phyloP scores from a whole-genome alignment of 2,113 vertebrate species.

The Corythaeola cristata region DNA sequence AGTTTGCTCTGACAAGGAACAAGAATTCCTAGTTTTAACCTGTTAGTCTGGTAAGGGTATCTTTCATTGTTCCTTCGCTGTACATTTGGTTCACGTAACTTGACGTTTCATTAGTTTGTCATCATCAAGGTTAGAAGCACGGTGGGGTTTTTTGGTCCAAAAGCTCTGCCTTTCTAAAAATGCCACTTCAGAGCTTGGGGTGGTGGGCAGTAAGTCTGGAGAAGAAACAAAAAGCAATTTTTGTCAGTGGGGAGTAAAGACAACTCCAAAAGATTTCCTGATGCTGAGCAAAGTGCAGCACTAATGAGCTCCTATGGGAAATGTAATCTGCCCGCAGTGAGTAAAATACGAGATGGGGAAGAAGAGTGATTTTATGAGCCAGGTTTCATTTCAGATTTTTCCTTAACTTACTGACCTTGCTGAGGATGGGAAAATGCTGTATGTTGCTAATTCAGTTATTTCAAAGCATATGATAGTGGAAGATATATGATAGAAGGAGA shows the following conservation, averaged over 20 bases:
- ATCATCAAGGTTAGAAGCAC: neutral
- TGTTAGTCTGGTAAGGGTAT: neutral
- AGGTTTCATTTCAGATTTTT: neutral
- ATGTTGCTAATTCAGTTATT: neutral
- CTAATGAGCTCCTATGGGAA: slow-evolving; percentile 49
- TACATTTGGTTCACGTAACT: neutral
- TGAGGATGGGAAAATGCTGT: neutral
- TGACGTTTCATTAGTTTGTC: neutral
- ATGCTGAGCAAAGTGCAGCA: slow-evolving; percentile 35
- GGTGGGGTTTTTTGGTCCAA: neutral
- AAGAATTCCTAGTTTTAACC: neutral
- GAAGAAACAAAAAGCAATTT: neutral
- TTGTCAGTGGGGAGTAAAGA: neutral
- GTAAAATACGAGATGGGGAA: neutral
- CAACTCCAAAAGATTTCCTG: neutral
- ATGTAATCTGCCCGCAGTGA: neutral
- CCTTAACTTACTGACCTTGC: neutral
- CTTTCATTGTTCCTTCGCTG: neutral
- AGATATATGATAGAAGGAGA: neutral
- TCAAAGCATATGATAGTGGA: neutral
- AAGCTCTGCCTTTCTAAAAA: neutral
- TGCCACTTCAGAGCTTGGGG: neutral
- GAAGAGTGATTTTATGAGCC: neutral
- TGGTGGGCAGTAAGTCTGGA: neutral
- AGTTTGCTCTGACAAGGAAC: neutral